Evolutionary conservation across 2,113 vertebrate species (phyloP).

Genomic region (Conger conger): DNA sequence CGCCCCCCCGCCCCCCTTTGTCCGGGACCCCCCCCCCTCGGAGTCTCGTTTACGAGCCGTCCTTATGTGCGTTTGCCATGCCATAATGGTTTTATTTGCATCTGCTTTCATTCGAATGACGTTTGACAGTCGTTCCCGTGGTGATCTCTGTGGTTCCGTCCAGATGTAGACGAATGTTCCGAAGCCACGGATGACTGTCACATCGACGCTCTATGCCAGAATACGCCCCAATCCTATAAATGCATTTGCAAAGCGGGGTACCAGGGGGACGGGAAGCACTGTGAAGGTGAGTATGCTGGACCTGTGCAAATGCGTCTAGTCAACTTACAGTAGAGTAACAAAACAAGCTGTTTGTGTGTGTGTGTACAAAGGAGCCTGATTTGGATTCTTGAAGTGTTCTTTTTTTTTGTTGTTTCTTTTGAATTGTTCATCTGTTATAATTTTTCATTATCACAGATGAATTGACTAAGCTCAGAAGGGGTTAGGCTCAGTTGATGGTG

Average conservation of each 20-base stretch:
- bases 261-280: conserved; percentile 91
- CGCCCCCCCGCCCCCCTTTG: too few species aligned
- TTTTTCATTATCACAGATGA: not conserved
- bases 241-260: conserved; percentile 97
- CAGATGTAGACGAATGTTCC: conserved; percentile 90
- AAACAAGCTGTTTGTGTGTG: not conserved
- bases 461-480: not conserved
- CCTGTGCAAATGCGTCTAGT: not conserved
- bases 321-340: not conserved
- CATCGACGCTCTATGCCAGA: conserved; percentile 96
- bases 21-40: not conserved
- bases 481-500: not conserved
- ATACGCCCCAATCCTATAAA: conserved; percentile 91
- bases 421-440: too few species aligned
- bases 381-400: too few species aligned
- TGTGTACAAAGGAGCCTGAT: conserved; percentile 15
- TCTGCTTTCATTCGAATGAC: not conserved
- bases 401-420: too few species aligned
- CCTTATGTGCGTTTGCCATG: not conserved
- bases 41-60: conserved; percentile 13
- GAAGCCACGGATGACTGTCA: conserved; percentile 92
- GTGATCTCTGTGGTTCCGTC: conserved; percentile 14
- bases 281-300: conserved; percentile 79
- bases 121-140: conserved; percentile 25
- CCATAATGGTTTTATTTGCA: not conserved